Percentiles rank a stretch among this genome's conserved stretches.
Evolutionary conservation across 2,888 invertebrate species (phyloP).

Genomic region (Eledone cirrhosa): DNA sequence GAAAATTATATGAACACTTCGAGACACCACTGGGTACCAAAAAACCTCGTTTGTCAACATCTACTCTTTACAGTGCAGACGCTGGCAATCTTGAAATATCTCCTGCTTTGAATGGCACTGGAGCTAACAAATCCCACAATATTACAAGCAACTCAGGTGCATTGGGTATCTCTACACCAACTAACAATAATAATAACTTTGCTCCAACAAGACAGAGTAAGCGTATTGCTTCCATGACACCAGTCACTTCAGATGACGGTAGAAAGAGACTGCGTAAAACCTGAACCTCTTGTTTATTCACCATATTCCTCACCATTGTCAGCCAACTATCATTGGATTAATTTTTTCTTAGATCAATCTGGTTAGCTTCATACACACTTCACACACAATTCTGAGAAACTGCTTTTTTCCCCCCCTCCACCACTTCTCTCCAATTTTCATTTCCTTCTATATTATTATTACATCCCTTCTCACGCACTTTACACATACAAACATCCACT

Average conservation of each 20-base stretch:
- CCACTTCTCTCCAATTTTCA: background rate
- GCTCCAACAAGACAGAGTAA: constrained; percentile 54
- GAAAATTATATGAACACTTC: background rate
- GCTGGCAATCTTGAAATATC: background rate
- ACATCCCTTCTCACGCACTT: too few species aligned
- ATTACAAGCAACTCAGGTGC: background rate
- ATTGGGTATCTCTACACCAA: constrained; percentile 16
- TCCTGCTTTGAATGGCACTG: constrained; percentile 15
- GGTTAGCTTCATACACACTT: constrained; percentile 3
- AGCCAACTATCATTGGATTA: constrained; percentile 15
- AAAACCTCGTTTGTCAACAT: constrained; percentile 5
- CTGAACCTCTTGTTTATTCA: background rate
- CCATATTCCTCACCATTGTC: background rate
- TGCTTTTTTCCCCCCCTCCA: too few species aligned
- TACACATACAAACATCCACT: too few species aligned
- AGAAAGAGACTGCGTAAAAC: constrained; percentile 47
- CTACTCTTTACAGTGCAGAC: background rate
- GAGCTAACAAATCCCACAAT: constrained; percentile 21
- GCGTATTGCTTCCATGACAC: constrained; percentile 54
- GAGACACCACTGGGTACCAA: background rate
- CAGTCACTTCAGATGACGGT: constrained; percentile 46
- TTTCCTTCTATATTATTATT: background rate
- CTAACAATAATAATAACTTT: constrained; percentile 27
- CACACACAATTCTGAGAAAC: background rate
- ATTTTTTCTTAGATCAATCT: background rate